A percentile compares a stretch with the other conserved stretches of the same genome.
Conservation (phyloP, 2,888 invertebrate genomes). For the Apocheima hispidaria region DNA sequence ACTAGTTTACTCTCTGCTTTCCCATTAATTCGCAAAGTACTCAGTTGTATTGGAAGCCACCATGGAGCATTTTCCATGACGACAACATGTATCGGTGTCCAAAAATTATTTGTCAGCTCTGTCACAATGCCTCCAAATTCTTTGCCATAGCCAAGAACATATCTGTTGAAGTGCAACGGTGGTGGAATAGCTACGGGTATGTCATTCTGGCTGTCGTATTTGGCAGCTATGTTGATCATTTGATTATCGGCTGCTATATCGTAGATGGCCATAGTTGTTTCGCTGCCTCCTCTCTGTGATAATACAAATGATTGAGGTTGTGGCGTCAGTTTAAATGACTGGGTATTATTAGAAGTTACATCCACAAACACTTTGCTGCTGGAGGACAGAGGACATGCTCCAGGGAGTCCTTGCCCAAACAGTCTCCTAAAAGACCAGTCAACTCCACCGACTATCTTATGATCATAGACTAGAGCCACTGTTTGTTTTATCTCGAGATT, state of each 20-base stretch:
- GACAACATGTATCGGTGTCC: constrained; percentile 90
- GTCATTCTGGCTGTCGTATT: constrained; percentile 76
- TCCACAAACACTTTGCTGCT: constrained; percentile 94
- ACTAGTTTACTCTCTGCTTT: constrained; percentile 86
- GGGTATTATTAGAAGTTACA: constrained; percentile 87
- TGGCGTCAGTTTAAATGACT: constrained; percentile 88
- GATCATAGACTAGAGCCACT: constrained; percentile 95
- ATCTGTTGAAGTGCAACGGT: constrained; percentile 92
- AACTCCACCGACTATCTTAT: constrained; percentile 87
- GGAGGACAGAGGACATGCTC: constrained; percentile 92
- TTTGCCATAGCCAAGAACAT: constrained; percentile 95
- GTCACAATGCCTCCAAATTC: constrained; percentile 96
- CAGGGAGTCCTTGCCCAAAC: constrained; percentile 94
- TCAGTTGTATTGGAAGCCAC: constrained; percentile 95
- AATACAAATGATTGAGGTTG: constrained; percentile 84
- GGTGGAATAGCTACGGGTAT: constrained; percentile 84
- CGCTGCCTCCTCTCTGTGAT: constrained; percentile 90
- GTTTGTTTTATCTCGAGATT: constrained; percentile 94
- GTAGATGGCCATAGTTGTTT: constrained; percentile 89
- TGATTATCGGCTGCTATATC: constrained; percentile 85
- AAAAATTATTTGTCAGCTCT: constrained; percentile 93
- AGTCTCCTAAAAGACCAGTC: constrained; percentile 95
- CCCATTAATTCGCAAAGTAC: constrained; percentile 91
- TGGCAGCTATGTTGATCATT: constrained; percentile 90
- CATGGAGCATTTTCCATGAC: constrained; percentile 96